phyloP scores from a whole-genome alignment of 2,113 vertebrate genomes.

The Sterna hirundo region DNA sequence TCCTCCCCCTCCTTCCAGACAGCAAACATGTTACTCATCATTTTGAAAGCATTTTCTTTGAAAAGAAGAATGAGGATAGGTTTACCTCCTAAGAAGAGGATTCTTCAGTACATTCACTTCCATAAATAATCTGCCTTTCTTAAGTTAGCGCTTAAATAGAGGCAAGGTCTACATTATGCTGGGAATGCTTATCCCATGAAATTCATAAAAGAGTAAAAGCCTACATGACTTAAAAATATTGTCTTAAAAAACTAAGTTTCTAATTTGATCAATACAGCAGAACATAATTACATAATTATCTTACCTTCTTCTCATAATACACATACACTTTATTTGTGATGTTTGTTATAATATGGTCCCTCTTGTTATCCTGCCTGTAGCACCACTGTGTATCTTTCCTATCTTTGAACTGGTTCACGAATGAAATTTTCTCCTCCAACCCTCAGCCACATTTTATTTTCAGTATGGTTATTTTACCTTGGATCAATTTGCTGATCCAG shows the following conservation, averaged over 20 bases:
- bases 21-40: background rate
- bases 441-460: background rate
- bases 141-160: background rate
- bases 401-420: background rate
- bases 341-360: background rate
- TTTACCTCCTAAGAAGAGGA: background rate
- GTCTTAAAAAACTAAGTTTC: background rate
- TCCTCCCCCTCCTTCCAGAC: background rate
- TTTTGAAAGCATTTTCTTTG: background rate
- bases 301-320: background rate
- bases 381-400: background rate
- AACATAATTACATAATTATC: background rate
- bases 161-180: background rate
- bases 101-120: background rate
- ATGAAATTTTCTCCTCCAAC: background rate
- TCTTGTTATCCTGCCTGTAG: background rate
- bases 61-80: background rate
- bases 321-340: fast-evolving
- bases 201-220: background rate
- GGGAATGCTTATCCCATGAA: background rate
- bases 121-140: background rate
- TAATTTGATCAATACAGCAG: background rate
- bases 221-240: background rate
- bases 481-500: background rate
- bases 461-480: background rate